These are phyloP conservation scores for Otus sunia DNA, from an alignment of 2,113 vertebrate genomes.

Conservation along the genomic window DNA sequence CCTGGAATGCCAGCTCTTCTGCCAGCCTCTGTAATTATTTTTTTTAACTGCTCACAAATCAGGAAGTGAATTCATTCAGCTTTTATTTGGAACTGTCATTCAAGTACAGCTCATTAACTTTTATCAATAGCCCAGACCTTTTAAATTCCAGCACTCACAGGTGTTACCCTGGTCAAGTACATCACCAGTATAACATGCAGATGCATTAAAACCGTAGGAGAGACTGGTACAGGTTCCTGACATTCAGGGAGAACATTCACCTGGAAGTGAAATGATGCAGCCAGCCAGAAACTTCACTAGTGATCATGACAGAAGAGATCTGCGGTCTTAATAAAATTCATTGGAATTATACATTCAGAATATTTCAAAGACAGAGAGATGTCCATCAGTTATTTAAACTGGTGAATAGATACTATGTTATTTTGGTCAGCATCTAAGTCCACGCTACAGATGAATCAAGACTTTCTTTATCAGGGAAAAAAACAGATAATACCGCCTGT, in stretches of 20 bases:
- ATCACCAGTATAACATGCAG: background rate
- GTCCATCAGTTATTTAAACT: background rate
- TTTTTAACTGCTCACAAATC: background rate
- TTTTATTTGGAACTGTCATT: background rate
- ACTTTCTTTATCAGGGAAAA: background rate
- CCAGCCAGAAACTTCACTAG: background rate
- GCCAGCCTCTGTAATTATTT: background rate
- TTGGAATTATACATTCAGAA: background rate
- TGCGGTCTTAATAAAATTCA: background rate
- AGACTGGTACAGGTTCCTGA: background rate
- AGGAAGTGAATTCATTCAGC: background rate
- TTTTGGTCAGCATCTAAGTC: background rate
- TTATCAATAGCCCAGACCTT: background rate
- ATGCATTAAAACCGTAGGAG: background rate
- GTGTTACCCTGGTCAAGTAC: background rate
- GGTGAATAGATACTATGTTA: background rate
- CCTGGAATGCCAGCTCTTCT: constrained; percentile 4
- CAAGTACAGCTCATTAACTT: background rate
- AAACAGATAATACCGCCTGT: constrained; percentile 4
- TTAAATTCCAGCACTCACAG: background rate
- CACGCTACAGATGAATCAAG: constrained; percentile 6
- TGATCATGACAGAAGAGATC: background rate
- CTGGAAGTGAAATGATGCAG: background rate
- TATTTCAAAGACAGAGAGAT: background rate
- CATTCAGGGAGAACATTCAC: background rate